These are phyloP conservation scores for Panzeria rudis DNA, from an alignment of 2,888 invertebrate genomes.

Conservation along the genomic window DNA sequence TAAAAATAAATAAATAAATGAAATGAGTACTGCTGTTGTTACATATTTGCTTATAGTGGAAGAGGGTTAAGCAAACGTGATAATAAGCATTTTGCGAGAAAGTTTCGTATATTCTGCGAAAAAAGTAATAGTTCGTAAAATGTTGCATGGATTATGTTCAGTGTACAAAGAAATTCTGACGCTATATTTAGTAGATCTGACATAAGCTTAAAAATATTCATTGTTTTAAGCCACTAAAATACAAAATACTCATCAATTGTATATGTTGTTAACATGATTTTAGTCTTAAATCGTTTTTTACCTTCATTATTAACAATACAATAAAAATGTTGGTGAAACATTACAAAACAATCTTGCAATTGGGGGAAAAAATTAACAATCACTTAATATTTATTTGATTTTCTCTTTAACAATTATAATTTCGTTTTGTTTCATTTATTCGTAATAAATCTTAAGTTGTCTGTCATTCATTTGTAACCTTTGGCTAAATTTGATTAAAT, in stretches of 20 bases:
- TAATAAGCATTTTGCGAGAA: too few relatives aligned
- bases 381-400: slow-evolving; percentile 28
- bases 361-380: slow-evolving; percentile 5
- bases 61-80: too few relatives aligned
- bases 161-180: too few relatives aligned
- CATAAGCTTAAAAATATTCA: too few relatives aligned
- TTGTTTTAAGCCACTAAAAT: background rate
- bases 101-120: too few relatives aligned
- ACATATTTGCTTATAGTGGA: too few relatives aligned
- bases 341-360: slow-evolving; percentile 30
- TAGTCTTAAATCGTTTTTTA: background rate
- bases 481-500: slow-evolving; percentile 17
- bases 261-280: slow-evolving; percentile 42
- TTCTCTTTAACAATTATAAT: slow-evolving; percentile 22
- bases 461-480: slow-evolving; percentile 18
- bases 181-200: too few relatives aligned
- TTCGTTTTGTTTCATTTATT: background rate
- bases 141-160: too few relatives aligned
- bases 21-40: too few relatives aligned
- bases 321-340: background rate
- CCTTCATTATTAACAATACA: slow-evolving; percentile 20
- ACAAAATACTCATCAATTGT: background rate
- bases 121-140: too few relatives aligned
- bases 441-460: slow-evolving; percentile 46
- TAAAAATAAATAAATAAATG: too few relatives aligned